Evolutionary conservation across 2,797 vertebrate genomes (phyloP).

Genomic region (Catharus ustulatus): DNA sequence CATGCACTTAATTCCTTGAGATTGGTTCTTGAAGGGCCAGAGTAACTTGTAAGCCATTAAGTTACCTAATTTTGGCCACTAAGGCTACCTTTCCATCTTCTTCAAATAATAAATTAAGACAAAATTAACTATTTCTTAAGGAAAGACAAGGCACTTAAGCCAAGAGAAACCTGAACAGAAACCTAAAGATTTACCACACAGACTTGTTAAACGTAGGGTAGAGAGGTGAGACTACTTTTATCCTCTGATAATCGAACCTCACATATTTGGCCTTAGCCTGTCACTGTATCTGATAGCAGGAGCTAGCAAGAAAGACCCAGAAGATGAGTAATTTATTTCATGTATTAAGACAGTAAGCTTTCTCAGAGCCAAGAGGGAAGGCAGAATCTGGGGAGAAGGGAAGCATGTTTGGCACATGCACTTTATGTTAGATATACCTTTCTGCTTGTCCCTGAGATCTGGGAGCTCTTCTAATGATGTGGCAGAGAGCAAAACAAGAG

Average conservation of each 20-base stretch:
- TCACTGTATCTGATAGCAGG: not conserved
- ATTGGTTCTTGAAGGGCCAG: not conserved
- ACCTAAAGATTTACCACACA: not conserved
- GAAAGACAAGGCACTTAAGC: not conserved
- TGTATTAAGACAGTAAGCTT: not conserved
- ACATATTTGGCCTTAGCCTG: not conserved
- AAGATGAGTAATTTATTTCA: not conserved
- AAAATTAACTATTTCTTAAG: not conserved
- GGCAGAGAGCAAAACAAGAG: not conserved
- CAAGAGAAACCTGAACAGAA: not conserved
- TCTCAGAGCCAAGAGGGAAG: not conserved
- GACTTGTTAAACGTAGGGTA: not conserved
- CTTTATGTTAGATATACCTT: not conserved
- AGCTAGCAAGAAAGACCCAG: not conserved
- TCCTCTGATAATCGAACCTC: not conserved
- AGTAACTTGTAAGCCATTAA: not conserved
- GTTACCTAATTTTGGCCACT: not conserved
- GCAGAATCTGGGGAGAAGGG: not conserved
- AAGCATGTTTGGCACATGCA: not conserved
- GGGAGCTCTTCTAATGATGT: not conserved
- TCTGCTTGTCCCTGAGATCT: not conserved
- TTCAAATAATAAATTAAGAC: not conserved
- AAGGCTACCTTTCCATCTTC: not conserved
- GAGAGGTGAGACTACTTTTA: not conserved
- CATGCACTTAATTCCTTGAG: not conserved